Evolutionary conservation across 1,140 invertebrate species (phyloP), one percentile per base, ranked within the genome.

Genomic region (Chionoecetes opilio): DNA sequence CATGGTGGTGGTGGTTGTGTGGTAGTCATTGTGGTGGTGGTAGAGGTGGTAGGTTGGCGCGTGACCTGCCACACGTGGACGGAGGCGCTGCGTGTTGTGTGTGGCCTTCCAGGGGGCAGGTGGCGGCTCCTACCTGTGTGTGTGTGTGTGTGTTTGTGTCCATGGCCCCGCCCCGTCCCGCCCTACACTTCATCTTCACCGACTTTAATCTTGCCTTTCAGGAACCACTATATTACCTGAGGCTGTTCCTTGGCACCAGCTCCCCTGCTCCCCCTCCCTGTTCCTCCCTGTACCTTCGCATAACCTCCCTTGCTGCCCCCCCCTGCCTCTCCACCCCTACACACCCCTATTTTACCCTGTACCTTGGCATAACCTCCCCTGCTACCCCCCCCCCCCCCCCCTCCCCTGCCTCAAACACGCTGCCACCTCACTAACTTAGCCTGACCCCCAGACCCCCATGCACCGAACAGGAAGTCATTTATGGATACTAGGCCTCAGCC

Each of bases 31-130:
- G 41, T 14, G 41, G 41, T 46, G 14, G 41, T 46, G 41, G 41
- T 14, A 14, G 41, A 5, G 5, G 41, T 46, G 41, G 41, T 46
- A n/a, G 41, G 41, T 14, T 5, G 41, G 5, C 5, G 63, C 63
- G 63, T 75, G 63, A 75, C 63, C 63, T 75, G 63, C 63, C 63
- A 75, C 63, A 75, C 63, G 63, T 75, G 63, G 63, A 75, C n/a
- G 63, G 63, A 75, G 63, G 63, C 63, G 63, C 63, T 75, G 63
- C 63, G 63, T 75, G 63, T 21, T 75, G 63, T 75, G 63, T 75
- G 63, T 75, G 63, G 63, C 63, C 63, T 75, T 75, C 63, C n/a
- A n/a, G n/a, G 63, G 63, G 63, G 63, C 63, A 75, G 63, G 63
- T 75, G 63, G 63, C 63, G 63, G 63, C 63, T 75, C 21, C 63